phyloP scores from a whole-genome alignment of 1,140 invertebrate genomes.

The Coptotermes formosanus region DNA sequence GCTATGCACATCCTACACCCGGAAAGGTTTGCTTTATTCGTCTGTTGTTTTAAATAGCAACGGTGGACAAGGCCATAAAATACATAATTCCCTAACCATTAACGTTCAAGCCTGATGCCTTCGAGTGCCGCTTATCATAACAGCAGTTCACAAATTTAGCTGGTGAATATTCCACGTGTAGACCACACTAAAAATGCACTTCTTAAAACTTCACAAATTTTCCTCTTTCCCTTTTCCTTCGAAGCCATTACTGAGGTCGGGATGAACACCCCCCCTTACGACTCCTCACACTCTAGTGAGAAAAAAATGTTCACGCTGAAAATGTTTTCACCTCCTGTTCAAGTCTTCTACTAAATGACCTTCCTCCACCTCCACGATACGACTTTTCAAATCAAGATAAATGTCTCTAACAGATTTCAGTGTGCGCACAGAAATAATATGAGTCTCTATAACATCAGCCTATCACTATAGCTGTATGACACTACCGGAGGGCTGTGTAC shows the following conservation, averaged over 20 bases:
- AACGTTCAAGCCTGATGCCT: no score
- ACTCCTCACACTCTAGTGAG: not conserved
- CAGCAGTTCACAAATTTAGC: not conserved
- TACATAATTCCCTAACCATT: no score
- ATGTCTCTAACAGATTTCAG: not conserved
- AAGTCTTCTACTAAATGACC: not conserved
- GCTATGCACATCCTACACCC: no score
- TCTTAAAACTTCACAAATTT: conserved; percentile 10
- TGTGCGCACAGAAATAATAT: no score
- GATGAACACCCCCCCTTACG: not conserved
- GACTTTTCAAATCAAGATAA: conserved; percentile 2
- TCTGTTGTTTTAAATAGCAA: no score
- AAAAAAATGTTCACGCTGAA: not conserved
- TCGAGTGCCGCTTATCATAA: no score
- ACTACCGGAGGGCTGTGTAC: no score
- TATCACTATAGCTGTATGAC: no score
- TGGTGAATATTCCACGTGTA: not conserved
- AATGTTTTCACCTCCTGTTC: not conserved
- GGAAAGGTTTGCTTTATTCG: no score
- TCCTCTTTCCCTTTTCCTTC: not conserved
- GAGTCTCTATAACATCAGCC: no score
- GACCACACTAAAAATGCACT: not conserved
- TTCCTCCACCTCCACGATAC: not conserved
- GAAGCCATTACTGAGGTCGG: not conserved
- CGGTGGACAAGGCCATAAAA: no score